These are phyloP conservation scores for Antheraea mylitta DNA, from an alignment of 1,140 invertebrate species.

Conservation along the genomic window DNA sequence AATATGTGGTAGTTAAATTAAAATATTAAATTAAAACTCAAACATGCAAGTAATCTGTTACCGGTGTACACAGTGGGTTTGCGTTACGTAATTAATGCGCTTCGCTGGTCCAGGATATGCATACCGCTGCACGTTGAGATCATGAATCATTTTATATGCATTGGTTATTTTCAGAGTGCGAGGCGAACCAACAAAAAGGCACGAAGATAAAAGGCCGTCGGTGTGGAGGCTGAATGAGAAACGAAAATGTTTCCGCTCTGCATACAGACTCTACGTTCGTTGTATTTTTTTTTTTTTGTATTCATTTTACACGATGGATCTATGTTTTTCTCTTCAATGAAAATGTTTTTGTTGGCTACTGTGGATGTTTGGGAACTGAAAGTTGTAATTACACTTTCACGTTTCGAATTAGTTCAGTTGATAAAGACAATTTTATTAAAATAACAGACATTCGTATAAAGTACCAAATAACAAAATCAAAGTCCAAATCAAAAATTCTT, in stretches of 20 bases:
- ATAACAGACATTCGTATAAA: no score
- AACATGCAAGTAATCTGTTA: slow-evolving; percentile 3
- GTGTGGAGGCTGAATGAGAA: slow-evolving; percentile 1
- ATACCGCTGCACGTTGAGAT: slow-evolving; percentile 28
- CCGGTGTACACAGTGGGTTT: neutral
- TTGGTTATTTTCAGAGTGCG: slow-evolving; percentile 48
- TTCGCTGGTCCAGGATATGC: slow-evolving; percentile 20
- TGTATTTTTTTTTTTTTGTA: slow-evolving; percentile 2
- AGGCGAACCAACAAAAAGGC: slow-evolving; percentile 38
- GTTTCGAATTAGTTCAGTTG: no score
- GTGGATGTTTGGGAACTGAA: no score
- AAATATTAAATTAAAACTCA: neutral
- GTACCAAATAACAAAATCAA: no score
- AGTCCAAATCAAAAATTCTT: no score
- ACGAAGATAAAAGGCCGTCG: slow-evolving; percentile 23
- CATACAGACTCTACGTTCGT: neutral
- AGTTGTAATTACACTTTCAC: no score
- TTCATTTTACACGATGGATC: slow-evolving; percentile 1
- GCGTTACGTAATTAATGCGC: slow-evolving; percentile 52
- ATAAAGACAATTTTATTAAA: no score
- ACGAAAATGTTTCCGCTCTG: slow-evolving; percentile 15
- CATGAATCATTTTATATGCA: slow-evolving; percentile 61
- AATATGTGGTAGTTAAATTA: neutral
- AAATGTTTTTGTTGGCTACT: neutral
- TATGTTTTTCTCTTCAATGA: neutral